These are phyloP conservation scores for Hoplostethus atlanticus DNA, from an alignment of 2,797 vertebrate genomes.

Conservation along the genomic window DNA sequence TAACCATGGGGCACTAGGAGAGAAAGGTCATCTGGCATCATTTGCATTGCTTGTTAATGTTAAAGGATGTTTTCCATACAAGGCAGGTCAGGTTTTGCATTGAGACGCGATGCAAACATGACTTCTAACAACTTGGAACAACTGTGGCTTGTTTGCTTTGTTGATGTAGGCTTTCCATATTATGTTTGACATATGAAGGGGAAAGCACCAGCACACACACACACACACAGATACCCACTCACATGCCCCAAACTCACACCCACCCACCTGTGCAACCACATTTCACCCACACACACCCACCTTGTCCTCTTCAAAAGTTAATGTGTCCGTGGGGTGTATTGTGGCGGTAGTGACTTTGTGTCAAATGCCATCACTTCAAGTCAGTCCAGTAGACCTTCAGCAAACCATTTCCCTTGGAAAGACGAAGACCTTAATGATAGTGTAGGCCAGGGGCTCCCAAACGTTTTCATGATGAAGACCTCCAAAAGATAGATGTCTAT, in stretches of 20 bases:
- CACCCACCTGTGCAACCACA: constrained; percentile 23
- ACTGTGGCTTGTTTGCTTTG: constrained; percentile 34
- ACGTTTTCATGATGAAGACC: constrained; percentile 32
- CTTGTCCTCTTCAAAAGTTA: constrained; percentile 42
- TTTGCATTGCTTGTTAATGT: constrained; percentile 70
- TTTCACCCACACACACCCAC: neutral
- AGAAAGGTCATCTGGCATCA: constrained; percentile 74
- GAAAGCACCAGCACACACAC: constrained; percentile 60
- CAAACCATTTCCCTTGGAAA: constrained; percentile 45
- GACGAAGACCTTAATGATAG: constrained; percentile 6
- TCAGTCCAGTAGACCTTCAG: constrained; percentile 29
- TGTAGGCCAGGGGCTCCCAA: constrained; percentile 18
- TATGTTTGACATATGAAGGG: constrained; percentile 61
- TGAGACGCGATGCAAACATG: constrained; percentile 36
- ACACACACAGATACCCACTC: neutral
- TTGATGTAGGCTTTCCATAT: constrained; percentile 65
- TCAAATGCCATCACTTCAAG: constrained; percentile 37
- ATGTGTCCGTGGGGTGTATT: constrained; percentile 30
- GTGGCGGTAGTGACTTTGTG: constrained; percentile 3
- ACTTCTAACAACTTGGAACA: constrained; percentile 60
- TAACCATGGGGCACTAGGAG: constrained; percentile 55
- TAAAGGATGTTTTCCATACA: constrained; percentile 68
- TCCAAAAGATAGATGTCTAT: neutral
- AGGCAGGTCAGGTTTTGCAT: constrained; percentile 73
- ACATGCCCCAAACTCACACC: neutral